Percentiles rank a stretch among this genome's conserved stretches.
These are phyloP conservation scores for Eremobia ochroleuca DNA, from an alignment of 2,888 invertebrate species.

Conservation along the genomic window DNA sequence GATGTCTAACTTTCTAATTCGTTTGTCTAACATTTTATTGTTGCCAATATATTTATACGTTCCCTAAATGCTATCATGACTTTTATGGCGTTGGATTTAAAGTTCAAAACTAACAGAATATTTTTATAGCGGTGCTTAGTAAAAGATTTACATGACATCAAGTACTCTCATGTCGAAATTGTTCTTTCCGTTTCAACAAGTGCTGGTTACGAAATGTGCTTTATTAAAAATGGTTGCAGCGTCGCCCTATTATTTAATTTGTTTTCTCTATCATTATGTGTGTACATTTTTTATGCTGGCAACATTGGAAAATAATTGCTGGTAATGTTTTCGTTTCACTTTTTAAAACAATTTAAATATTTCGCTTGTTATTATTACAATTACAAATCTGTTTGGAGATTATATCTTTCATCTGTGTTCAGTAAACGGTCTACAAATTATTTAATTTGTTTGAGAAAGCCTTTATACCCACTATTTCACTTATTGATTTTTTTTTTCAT, in stretches of 20 bases:
- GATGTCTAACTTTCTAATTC: constrained; percentile 80
- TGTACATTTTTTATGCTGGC: constrained; percentile 38
- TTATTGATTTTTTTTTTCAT: neutral
- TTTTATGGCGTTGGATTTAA: constrained; percentile 44
- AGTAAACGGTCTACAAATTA: constrained; percentile 6
- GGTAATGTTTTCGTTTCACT: constrained; percentile 50
- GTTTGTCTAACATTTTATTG: constrained; percentile 75
- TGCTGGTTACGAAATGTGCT: constrained; percentile 74
- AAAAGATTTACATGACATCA: constrained; percentile 74
- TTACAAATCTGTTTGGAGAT: constrained; percentile 47
- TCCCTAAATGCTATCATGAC: constrained; percentile 17
- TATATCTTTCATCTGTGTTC: constrained; percentile 10
- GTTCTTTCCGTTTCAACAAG: constrained; percentile 74
- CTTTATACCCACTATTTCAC: neutral
- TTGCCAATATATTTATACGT: constrained; percentile 55
- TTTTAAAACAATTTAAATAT: constrained; percentile 38
- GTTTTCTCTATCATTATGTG: constrained; percentile 60
- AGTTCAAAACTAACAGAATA: constrained; percentile 50
- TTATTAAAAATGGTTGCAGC: constrained; percentile 72
- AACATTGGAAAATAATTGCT: constrained; percentile 46
- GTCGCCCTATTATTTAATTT: constrained; percentile 66
- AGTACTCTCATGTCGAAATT: constrained; percentile 78
- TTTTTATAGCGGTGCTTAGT: neutral
- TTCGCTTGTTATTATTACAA: constrained; percentile 33
- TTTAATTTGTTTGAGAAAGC: constrained; percentile 25